Percentiles rank a stretch among this genome's conserved stretches.
Evolutionary conservation across 2,888 invertebrate species (phyloP).

Genomic region (Pemphredon lugubris): DNA sequence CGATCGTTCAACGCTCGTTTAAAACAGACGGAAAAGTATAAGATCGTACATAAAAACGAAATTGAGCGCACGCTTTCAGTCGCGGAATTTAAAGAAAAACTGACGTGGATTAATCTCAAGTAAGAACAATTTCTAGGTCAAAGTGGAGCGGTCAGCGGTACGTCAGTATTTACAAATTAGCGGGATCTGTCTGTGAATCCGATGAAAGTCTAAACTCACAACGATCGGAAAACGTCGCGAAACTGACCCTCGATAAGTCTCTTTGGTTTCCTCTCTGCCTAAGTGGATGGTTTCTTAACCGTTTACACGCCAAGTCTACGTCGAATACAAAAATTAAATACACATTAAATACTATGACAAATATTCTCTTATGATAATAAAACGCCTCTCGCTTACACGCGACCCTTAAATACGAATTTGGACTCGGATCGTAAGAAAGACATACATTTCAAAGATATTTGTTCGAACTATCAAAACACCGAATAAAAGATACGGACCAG

Average conservation of each 20-base stretch:
- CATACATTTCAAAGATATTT: neutral
- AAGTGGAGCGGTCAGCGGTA: too few species aligned
- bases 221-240: conserved; percentile 3
- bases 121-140: too few species aligned
- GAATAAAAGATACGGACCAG: conserved; percentile 9
- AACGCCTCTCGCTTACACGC: conserved; percentile 7
- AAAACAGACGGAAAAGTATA: too few species aligned
- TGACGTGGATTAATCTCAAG: too few species aligned
- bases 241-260: conserved; percentile 29
- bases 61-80: too few species aligned
- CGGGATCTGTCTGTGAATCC: neutral
- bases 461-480: conserved; percentile 1
- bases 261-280: conserved; percentile 26
- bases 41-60: too few species aligned
- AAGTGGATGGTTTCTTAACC: conserved; percentile 22
- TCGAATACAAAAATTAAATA: conserved; percentile 32
- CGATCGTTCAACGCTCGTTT: too few species aligned
- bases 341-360: conserved; percentile 39
- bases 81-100: too few species aligned
- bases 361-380: conserved; percentile 12
- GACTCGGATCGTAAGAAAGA: conserved; percentile 10
- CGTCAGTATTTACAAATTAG: neutral
- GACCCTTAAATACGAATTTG: conserved; percentile 20
- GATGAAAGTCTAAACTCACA: neutral
- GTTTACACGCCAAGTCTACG: conserved; percentile 36